Percentiles rank a stretch among this genome's conserved stretches.
Conservation (phyloP, 2,113 vertebrate species). For the Spea multiplicata region DNA sequence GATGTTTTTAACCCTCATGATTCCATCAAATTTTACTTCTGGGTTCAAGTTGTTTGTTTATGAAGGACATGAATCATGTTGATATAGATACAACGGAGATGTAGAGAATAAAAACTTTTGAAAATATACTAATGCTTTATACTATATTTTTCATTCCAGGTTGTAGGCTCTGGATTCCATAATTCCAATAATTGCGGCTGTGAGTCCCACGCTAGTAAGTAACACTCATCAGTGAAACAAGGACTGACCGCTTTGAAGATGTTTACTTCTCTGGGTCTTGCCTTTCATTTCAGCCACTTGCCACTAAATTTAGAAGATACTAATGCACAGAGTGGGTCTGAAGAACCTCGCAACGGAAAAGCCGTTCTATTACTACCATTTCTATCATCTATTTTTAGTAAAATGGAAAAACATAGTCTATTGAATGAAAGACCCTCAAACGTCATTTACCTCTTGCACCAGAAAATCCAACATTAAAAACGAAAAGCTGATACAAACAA, state of each 20-base stretch:
- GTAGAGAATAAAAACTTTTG: no score
- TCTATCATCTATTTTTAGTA: conserved; percentile 20
- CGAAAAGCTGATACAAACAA: not conserved
- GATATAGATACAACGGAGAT: no score
- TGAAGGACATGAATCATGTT: no score
- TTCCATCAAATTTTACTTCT: no score
- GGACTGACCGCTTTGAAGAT: not conserved
- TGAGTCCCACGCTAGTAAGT: not conserved
- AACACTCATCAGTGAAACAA: not conserved
- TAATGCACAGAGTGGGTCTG: conserved; percentile 29
- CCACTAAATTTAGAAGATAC: conserved; percentile 8
- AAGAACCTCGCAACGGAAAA: not conserved
- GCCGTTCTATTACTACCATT: conserved; percentile 13
- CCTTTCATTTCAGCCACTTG: conserved; percentile 8
- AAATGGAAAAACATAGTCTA: conserved; percentile 19
- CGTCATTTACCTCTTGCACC: not conserved
- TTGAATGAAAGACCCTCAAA: not conserved
- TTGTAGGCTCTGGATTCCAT: no score
- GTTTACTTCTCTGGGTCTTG: not conserved
- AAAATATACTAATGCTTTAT: no score
- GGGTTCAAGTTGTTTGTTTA: no score
- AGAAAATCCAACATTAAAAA: not conserved
- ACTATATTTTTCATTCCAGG: no score
- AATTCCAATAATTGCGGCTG: conserved; percentile 25
- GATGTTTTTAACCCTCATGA: no score